Percentiles rank a stretch among this genome's conserved stretches.
These are phyloP conservation scores for Mycteria americana DNA, from an alignment of 2,797 vertebrate genomes.

Conservation along the genomic window DNA sequence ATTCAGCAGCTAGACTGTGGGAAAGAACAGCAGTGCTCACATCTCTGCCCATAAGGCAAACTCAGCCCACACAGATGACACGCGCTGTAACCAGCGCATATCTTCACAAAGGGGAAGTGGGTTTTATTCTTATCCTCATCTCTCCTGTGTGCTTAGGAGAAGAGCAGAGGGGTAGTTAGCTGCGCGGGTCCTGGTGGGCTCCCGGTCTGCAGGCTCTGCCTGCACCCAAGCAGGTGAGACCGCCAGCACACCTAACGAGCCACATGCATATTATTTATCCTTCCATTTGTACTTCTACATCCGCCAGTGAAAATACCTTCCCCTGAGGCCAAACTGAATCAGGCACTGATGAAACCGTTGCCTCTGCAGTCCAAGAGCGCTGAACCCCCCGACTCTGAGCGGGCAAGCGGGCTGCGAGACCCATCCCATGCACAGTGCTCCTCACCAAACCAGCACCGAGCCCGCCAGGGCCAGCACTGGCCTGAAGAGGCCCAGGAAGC, in stretches of 20 bases:
- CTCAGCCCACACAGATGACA: background rate
- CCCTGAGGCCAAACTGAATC: background rate
- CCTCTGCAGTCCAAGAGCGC: background rate
- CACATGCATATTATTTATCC: rapidly evolving
- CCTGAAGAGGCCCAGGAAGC: rapidly evolving
- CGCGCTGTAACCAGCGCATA: rapidly evolving
- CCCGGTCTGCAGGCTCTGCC: background rate
- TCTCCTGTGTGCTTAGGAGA: background rate
- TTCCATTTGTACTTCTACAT: background rate
- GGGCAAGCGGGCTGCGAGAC: rapidly evolving
- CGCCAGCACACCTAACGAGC: rapidly evolving
- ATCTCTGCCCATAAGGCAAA: background rate
- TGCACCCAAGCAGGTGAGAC: rapidly evolving
- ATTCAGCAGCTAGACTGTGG: background rate
- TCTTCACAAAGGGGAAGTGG: background rate
- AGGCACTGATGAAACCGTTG: background rate
- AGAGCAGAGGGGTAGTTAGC: background rate
- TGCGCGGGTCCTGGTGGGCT: rapidly evolving
- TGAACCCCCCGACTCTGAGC: rapidly evolving
- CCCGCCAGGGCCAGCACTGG: background rate
- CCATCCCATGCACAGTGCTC: rapidly evolving
- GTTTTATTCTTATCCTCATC: background rate
- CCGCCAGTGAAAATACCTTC: background rate
- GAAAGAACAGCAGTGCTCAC: background rate
- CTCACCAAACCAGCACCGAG: rapidly evolving